Evolutionary conservation across 1,140 invertebrate genomes (phyloP).

Genomic region (Episyrphus balteatus): DNA sequence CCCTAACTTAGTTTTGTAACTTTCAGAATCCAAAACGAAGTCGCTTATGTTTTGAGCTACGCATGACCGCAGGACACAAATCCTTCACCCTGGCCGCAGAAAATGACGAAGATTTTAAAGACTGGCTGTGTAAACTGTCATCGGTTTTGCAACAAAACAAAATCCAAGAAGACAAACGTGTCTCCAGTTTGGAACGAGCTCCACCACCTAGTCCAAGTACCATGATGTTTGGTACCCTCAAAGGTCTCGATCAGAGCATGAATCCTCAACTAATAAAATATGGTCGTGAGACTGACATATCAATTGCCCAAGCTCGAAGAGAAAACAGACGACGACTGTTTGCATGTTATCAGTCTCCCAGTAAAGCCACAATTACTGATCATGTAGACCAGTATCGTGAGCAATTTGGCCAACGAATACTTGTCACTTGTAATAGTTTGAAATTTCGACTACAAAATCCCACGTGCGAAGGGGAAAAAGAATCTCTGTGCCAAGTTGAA

Average conservation of each 20-base stretch:
- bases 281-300: slow-evolving; percentile 76
- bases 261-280: slow-evolving; percentile 83
- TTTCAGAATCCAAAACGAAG: slow-evolving; percentile 70
- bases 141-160: slow-evolving; percentile 66
- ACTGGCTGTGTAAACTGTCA: slow-evolving; percentile 66
- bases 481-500: slow-evolving; percentile 74
- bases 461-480: slow-evolving; percentile 54
- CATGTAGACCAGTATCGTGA: slow-evolving; percentile 56
- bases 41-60: slow-evolving; percentile 77
- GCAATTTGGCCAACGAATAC: slow-evolving; percentile 72
- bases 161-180: slow-evolving; percentile 56
- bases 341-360: slow-evolving; percentile 30
- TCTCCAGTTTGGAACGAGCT: slow-evolving; percentile 51
- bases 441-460: slow-evolving; percentile 54
- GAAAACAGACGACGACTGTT: slow-evolving; percentile 65
- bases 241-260: slow-evolving; percentile 79
- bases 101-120: slow-evolving; percentile 70
- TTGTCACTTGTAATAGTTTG: slow-evolving; percentile 72
- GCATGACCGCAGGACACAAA: slow-evolving; percentile 70
- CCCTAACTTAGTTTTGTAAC: background rate
- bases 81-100: slow-evolving; percentile 79
- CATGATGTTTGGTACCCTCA: slow-evolving; percentile 59
- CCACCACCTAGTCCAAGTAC: slow-evolving; percentile 43
- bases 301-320: slow-evolving; percentile 64
- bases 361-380: slow-evolving; percentile 17